A percentile compares a stretch with the other conserved stretches of the same genome.
Evolutionary conservation across 2,888 invertebrate species (phyloP).

Genomic region (Cephalotes varians): DNA sequence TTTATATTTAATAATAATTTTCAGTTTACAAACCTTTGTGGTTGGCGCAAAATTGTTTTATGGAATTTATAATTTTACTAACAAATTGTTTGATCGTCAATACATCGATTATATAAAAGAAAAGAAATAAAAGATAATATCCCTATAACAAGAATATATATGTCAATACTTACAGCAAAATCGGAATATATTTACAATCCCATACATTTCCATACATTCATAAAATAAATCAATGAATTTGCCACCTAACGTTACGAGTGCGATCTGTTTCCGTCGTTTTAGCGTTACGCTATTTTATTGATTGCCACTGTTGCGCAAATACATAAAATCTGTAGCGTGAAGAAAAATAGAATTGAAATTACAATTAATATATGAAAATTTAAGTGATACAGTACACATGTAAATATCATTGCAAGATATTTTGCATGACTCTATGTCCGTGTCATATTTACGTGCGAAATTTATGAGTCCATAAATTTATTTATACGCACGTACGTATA

Average conservation of each 20-base stretch:
- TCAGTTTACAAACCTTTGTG: not conserved
- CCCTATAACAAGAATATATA: not conserved
- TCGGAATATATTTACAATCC: constrained; percentile 11
- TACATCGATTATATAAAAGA: not conserved
- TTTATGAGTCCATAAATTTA: constrained; percentile 42
- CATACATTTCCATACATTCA: not conserved
- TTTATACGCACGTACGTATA: not conserved
- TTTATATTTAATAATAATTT: not conserved
- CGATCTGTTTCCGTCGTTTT: constrained; percentile 13
- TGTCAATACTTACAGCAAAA: not conserved
- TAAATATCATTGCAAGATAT: constrained; percentile 29
- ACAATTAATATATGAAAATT: constrained; percentile 41
- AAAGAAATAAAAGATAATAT: not conserved
- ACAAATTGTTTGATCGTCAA: not conserved
- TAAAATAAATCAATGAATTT: constrained; percentile 28
- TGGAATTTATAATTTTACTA: not conserved
- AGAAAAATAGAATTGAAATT: constrained; percentile 28
- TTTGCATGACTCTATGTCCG: constrained; percentile 11
- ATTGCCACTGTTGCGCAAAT: constrained; percentile 3
- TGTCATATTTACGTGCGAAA: constrained; percentile 16
- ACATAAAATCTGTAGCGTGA: not conserved
- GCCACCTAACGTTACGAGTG: constrained; percentile 10
- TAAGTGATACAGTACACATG: constrained; percentile 9
- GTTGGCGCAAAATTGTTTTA: not conserved
- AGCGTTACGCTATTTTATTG: constrained; percentile 23